Conservation (phyloP, 2,888 invertebrate genomes). For the Zelleria hepariella region DNA sequence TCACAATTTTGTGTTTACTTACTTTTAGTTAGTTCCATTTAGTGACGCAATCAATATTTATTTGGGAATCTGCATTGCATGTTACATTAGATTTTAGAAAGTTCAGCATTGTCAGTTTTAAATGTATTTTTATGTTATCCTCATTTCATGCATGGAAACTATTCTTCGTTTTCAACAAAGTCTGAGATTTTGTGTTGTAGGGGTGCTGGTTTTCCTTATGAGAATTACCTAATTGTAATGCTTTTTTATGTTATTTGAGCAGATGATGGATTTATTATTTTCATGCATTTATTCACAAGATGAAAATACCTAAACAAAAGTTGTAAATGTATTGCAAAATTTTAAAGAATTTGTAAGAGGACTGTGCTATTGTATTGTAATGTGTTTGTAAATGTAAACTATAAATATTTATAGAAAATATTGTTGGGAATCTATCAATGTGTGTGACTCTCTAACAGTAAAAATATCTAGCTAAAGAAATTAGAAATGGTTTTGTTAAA, state of each 20-base stretch:
- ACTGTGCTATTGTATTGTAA: background rate
- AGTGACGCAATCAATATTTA: background rate
- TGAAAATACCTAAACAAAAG: background rate
- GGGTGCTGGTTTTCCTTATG: background rate
- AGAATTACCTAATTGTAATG: background rate
- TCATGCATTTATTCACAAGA: background rate
- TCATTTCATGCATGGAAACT: background rate
- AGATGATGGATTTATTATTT: background rate
- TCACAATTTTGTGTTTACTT: background rate
- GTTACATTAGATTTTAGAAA: background rate
- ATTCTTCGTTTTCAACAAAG: background rate
- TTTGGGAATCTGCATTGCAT: background rate
- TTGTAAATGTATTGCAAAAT: background rate
- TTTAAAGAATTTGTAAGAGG: background rate
- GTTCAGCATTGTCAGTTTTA: background rate
- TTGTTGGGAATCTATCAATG: background rate
- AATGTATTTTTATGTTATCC: background rate
- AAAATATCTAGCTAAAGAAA: slow-evolving; percentile 32
- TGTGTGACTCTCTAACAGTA: background rate
- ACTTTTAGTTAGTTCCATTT: background rate
- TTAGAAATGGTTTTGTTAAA: slow-evolving; percentile 45
- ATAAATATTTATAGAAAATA: background rate
- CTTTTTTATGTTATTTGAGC: background rate
- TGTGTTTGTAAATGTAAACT: no score
- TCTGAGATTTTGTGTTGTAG: background rate